Base-by-base conservation (phyloP, 2,113 vertebrate species). In the Oreocharis arfaki region DNA sequence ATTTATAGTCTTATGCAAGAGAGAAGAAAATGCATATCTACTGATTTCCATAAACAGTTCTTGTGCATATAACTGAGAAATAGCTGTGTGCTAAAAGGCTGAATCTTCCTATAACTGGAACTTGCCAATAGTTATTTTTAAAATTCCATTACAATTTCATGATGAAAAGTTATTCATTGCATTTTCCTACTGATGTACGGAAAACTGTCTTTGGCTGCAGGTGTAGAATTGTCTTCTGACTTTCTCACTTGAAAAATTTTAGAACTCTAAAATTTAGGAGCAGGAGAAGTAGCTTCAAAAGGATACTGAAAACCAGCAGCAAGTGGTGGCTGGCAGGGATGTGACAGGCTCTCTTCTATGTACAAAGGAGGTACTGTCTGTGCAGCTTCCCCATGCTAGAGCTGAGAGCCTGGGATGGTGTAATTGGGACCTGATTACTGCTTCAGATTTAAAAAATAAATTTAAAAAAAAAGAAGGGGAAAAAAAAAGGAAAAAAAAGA, bases 281-380 rank as follows among this genome's bases (percentile, higher is more conserved):
- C 26, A 9, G n/a, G 37, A 74, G 32, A 83, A 55, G 12, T 56
- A 69, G 8, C 20, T 92, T 84, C 15, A 41, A 75, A 84, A 47
- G 11, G 5, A 18, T 30, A 10, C 13, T 8, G 35, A 84, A 86
- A 86, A 46, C 6, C 9, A 39, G 5, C 19, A 55, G 27, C 10
- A 67, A 63, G 33, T 21, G 15, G 3, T 55, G 24, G 8, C 39
- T 63, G 47, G 6, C 14, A 39, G 16, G 21, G 4, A 20, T 61
- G 28, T 4, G 21, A 10, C 28, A 80, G 13, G 44, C 16, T 11
- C 22, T 70, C 15, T 90, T 37, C 22, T 5, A n/a, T 12, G 22
- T 1, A 2, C 30, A 12, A 37, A 10, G 1, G 1, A n/a, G 4
- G 10, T 39, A 6, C 23, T 65, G 17, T 9, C 32, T 39, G 7